These are phyloP conservation scores for Drosophila barbarae DNA, from an alignment of 2,888 invertebrate genomes.

Conservation along the genomic window DNA sequence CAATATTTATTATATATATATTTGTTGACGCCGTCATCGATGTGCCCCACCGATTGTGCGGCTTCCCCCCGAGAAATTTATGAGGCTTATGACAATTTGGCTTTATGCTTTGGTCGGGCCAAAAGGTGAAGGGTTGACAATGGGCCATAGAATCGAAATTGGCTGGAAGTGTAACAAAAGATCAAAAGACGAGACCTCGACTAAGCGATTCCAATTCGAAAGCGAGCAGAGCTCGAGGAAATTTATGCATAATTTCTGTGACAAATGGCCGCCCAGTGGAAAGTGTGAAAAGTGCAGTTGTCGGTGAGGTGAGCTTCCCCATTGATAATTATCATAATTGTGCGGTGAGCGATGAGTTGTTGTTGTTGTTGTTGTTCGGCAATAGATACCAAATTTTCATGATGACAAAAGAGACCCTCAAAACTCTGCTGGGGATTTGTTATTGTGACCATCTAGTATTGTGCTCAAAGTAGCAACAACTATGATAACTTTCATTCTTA, in stretches of 20 bases:
- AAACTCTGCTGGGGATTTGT: background rate
- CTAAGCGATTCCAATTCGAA: slow-evolving; percentile 65
- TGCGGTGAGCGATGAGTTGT: slow-evolving; percentile 22
- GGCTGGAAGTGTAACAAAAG: slow-evolving; percentile 56
- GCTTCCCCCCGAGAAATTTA: slow-evolving; percentile 47
- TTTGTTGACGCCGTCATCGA: slow-evolving; percentile 52
- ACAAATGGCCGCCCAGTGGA: slow-evolving; percentile 54
- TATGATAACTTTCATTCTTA: slow-evolving; percentile 65
- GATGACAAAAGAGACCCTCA: slow-evolving; percentile 23
- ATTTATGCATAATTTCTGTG: slow-evolving; percentile 71
- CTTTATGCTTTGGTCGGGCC: slow-evolving; percentile 14
- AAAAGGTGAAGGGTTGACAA: slow-evolving; percentile 57
- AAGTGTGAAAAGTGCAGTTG: slow-evolving; percentile 54
- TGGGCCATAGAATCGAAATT: slow-evolving; percentile 47
- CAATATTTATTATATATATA: slow-evolving; percentile 40
- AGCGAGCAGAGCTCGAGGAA: slow-evolving; percentile 54
- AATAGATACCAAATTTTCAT: slow-evolving; percentile 22
- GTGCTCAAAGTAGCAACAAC: slow-evolving; percentile 8
- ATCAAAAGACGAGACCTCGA: slow-evolving; percentile 31
- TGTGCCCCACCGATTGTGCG: slow-evolving; percentile 35
- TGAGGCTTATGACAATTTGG: slow-evolving; percentile 36
- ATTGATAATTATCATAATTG: slow-evolving; percentile 73
- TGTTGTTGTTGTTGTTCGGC: no score
- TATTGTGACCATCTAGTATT: slow-evolving; percentile 1
- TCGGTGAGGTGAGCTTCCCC: slow-evolving; percentile 18